Evolutionary conservation across 2,888 invertebrate genomes (phyloP), one percentile per base, ranked within the genome.

Genomic region (Leucoma salicis): DNA sequence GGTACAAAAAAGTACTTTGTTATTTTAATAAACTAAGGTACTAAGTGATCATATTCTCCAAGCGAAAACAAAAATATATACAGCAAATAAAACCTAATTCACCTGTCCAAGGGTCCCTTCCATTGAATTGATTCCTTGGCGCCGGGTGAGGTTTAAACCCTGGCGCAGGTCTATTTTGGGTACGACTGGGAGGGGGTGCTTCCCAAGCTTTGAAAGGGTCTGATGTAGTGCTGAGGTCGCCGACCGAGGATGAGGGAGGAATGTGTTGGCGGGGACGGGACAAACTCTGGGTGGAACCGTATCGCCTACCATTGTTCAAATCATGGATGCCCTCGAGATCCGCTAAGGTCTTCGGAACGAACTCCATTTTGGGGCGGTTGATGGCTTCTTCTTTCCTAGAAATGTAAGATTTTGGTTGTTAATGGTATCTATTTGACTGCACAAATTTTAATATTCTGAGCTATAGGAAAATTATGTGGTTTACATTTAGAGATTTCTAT

Each of bases 311-410:
- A 79, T 91, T 88, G 85, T 90, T 92, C 88, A 93, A 91, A 85
- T 95, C 95, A 72, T 92, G 90, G 71, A 93, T 78, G 70, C 92
- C 92, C 78, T 96, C 96, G 84, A 97, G 92, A 87, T 97, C 97
- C 51, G 95, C 92, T 69, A 97, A 91, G 47, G 96, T 95, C 91
- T 97, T 97, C 70, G 97, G 97, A 70, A 95, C 93, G 84, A 97
- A 98, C 87, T 97, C 97, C 85, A 94, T 74, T 91, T 96, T 96
- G 61, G 97, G 97, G 88, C 96, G 94, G 89, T 91, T 93, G 62
- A 94, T 95, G 47, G 97, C 97, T 82, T 97, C 97, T 69, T 96
- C 95, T 88, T 95, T 96, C 91, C 96, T 96, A 76, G 16, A 46
- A 41, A 36, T 28, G 14, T 31, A 2, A 11, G 14, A 36, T 21